Conservation (phyloP, 2,797 vertebrate species). For the Tamandua tetradactyla region DNA sequence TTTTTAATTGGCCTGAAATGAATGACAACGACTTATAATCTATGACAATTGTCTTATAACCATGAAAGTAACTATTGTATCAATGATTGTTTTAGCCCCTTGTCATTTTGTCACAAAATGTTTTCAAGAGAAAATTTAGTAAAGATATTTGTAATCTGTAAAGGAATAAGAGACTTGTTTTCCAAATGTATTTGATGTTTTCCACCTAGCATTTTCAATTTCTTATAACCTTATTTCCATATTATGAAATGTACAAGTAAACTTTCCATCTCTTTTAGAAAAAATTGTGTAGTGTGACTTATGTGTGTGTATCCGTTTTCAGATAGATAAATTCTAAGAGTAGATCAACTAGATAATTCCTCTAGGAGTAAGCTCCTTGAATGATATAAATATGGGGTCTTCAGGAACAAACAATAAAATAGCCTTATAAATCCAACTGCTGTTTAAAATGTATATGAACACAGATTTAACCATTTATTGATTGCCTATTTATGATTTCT, state of each 20-base stretch:
- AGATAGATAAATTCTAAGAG: slow-evolving; percentile 44
- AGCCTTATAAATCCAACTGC: background rate
- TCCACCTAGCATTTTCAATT: slow-evolving; percentile 46
- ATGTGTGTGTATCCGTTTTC: background rate
- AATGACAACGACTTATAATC: slow-evolving; percentile 27
- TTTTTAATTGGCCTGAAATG: slow-evolving; percentile 56
- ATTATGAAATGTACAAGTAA: slow-evolving; percentile 53
- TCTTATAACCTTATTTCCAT: slow-evolving; percentile 50
- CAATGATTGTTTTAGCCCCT: slow-evolving; percentile 34
- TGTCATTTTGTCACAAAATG: slow-evolving; percentile 48
- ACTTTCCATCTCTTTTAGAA: slow-evolving; percentile 44
- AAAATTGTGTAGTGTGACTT: slow-evolving; percentile 24
- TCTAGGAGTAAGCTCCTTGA: slow-evolving; percentile 37
- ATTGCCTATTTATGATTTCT: slow-evolving; percentile 46
- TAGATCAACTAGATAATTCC: slow-evolving; percentile 33
- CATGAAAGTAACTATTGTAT: slow-evolving; percentile 10
- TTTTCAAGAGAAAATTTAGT: slow-evolving; percentile 53
- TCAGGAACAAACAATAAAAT: slow-evolving; percentile 57
- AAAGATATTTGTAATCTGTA: slow-evolving; percentile 42
- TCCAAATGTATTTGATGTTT: slow-evolving; percentile 52
- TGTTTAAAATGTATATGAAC: slow-evolving; percentile 58
- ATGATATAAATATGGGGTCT: slow-evolving; percentile 59
- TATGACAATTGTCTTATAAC: slow-evolving; percentile 31
- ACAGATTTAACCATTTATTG: slow-evolving; percentile 21
- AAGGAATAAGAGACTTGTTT: slow-evolving; percentile 31